Base-by-base conservation (phyloP, 1,140 invertebrate genomes). In the Latrodectus geometricus region DNA sequence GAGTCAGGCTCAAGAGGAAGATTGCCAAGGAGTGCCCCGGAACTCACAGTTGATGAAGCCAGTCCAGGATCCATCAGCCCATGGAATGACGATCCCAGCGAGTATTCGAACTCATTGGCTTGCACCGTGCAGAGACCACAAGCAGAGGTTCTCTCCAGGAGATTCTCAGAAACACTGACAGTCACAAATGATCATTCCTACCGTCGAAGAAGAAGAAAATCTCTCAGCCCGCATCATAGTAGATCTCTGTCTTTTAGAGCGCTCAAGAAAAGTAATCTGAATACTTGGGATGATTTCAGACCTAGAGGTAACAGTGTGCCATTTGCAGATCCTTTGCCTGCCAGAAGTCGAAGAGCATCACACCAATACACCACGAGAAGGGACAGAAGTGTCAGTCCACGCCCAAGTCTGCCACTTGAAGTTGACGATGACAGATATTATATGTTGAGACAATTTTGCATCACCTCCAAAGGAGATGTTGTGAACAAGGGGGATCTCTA, bases 221-320 rank as follows among this genome's bases (percentile, higher is more conserved):
- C 77, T 0, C 95, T 95, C 52, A 96, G 95, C 88, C 95, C 96
- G 0, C 96, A 97, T 91, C 96, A 97, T 91, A 95, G 94, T 88
- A 92, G 96, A 35, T 96, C 96, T 5, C 95, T 96, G 90, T 96
- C 95, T 0, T 95, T 96, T 12, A 96, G 96, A 90, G 95, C 95
- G 11, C 94, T 94, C 5, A 95, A 95, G 84, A 92, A 95, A n/a
- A 95, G 96, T 56, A 95, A 94, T 79, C 91, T 95, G 66, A 94
- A 94, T 90, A 92, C 95, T 87, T 96, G 72, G 69, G 86, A 87
- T n/a, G 88, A 87, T 8, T 95, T 96, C 90, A 92, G 96, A 89
- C 96, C 96, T 9, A 92, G 96, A 84, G 95, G 96, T 61, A 95
- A 96, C 95, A 96, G 86, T 20, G 70, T 88, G 35, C 88, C 88